Evolutionary conservation across 2,113 vertebrate species (phyloP), one percentile per base, ranked within the genome.

Genomic region (Corydoras maculifer): DNA sequence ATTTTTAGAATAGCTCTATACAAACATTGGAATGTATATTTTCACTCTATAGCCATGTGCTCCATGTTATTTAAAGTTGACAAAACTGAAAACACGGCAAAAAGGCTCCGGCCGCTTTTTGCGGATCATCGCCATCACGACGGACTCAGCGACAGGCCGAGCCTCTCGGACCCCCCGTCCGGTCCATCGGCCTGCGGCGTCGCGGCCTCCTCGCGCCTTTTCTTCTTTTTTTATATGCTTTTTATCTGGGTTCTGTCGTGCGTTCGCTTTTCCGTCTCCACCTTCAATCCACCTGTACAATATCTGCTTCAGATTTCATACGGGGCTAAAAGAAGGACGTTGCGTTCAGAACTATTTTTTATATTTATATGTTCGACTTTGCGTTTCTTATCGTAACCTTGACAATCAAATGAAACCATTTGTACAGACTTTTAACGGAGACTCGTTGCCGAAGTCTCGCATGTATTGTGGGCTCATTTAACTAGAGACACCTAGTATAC

Each of bases 21-120:
- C 81, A 82, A 87, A 81, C 84, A 88, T 89, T 79, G 83, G 90
- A 88, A 88, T 91, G 87, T 90, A 89, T 86, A 88, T 89, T 89
- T 91, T 87, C 87, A 85, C 76, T 86, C 76, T 84, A 84, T 82
- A 81, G 80, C 82, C 83, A 84, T 82, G 78, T 83, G 76, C 4
- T 85, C 84, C 76, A 83, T 88, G 81, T 88, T 87, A 88, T 88
- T 88, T 88, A 87, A 84, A 77, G 73, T 65, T 68, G 53, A 82
- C 66, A 68, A 58, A 9, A 53, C 63, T 69, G 59, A 60, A 55
- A 73, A 68, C 53, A 59, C 13, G 9, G 51, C 51, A 3, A 53
- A 53, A 53, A 53, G 13, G 51, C 5, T 53, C 51, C 9, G 7
- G 51, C 51, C 51, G 1, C 10, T 57, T n/a, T 57, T 57, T 15